Percentiles rank a stretch among this genome's conserved stretches.
phyloP scores from a whole-genome alignment of 2,113 vertebrate genomes.

The Tenrec ecaudatus region DNA sequence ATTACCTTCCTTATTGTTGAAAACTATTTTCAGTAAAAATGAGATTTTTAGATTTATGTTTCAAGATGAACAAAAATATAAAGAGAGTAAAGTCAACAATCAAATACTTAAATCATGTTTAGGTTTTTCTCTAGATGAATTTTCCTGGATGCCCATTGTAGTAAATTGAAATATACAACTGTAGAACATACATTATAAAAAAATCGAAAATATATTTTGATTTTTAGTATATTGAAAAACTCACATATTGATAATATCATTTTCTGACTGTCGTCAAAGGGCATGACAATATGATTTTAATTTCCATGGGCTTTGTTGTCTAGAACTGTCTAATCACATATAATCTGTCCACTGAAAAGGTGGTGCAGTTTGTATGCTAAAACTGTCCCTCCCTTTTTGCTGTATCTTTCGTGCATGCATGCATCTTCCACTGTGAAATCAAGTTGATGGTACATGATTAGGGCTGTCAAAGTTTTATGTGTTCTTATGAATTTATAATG shows the following conservation, averaged over 20 bases:
- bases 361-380: slow-evolving; percentile 13
- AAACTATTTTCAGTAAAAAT: background rate
- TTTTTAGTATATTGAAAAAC: background rate
- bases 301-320: slow-evolving; percentile 25
- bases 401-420: slow-evolving; percentile 69
- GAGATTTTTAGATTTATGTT: background rate
- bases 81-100: background rate
- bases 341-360: slow-evolving; percentile 19
- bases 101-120: background rate
- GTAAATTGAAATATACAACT: background rate
- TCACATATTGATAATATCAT: background rate
- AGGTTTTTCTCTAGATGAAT: background rate
- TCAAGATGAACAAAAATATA: background rate
- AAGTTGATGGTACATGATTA: slow-evolving; percentile 81
- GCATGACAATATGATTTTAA: slow-evolving; percentile 21
- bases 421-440: slow-evolving; percentile 67
- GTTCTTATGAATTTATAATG: slow-evolving; percentile 81
- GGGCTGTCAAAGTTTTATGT: slow-evolving; percentile 81
- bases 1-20: background rate
- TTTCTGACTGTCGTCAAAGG: background rate
- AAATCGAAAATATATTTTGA: background rate
- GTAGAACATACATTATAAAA: background rate
- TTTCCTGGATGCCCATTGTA: background rate
- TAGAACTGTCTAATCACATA: slow-evolving; percentile 50
- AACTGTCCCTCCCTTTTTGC: slow-evolving; percentile 63